These are phyloP conservation scores for Heterotilapia buettikoferi DNA, from an alignment of 2,113 vertebrate genomes.

Conservation along the genomic window DNA sequence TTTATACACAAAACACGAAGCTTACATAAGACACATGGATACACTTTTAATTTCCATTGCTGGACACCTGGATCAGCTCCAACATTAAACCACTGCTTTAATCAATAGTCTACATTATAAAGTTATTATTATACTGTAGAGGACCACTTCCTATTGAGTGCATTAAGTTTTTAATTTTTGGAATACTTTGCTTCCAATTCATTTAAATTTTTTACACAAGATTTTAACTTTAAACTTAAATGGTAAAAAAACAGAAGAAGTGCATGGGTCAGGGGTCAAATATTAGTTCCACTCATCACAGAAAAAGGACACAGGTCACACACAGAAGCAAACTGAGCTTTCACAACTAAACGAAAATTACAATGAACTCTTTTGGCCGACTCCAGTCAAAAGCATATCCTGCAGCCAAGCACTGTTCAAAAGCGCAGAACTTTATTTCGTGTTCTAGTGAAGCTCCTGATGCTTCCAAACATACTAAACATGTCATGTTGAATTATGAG, in stretches of 20 bases:
- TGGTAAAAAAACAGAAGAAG: not conserved
- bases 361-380: not conserved
- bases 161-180: not conserved
- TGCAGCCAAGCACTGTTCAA: not conserved
- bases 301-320: not conserved
- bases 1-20: not conserved
- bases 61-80: not conserved
- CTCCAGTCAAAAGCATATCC: not conserved
- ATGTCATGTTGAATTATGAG: not conserved
- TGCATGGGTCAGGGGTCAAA: not conserved
- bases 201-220: not conserved
- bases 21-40: not conserved
- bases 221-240: not conserved
- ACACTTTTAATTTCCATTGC: not conserved
- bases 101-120: not conserved
- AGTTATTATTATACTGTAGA: not conserved
- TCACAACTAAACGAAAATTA: not conserved
- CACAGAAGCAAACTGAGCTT: not conserved
- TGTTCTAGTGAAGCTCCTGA: not conserved
- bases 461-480: conserved; percentile 1
- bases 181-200: not conserved
- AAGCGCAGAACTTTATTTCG: not conserved
- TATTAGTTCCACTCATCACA: not conserved
- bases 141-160: not conserved
- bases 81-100: not conserved